phyloP scores from a whole-genome alignment of 2,888 invertebrate genomes.

The Harpalus rubripes region DNA sequence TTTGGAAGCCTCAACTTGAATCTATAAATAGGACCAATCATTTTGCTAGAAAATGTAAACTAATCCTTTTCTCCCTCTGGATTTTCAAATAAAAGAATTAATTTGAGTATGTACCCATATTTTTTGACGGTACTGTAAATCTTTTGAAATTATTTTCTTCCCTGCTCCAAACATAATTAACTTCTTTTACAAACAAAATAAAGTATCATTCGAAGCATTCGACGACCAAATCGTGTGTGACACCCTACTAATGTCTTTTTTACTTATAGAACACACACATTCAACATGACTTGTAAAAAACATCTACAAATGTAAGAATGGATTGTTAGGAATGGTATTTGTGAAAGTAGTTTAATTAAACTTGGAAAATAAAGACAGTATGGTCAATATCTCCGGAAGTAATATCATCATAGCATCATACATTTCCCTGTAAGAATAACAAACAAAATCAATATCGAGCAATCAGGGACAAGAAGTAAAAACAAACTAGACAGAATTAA shows the following conservation, averaged over 20 bases:
- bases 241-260: conserved; percentile 60
- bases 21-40: too few species aligned
- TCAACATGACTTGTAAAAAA: conserved; percentile 40
- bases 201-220: conserved; percentile 36
- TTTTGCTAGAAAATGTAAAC: too few species aligned
- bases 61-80: too few species aligned
- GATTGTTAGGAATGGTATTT: conserved; percentile 4
- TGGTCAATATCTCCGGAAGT: neutral
- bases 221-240: conserved; percentile 32
- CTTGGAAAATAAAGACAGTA: neutral
- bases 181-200: conserved; percentile 43
- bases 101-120: too few species aligned
- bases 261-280: conserved; percentile 57
- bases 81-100: too few species aligned
- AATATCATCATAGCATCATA: neutral
- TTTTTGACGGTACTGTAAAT: neutral
- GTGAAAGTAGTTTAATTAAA: conserved; percentile 11
- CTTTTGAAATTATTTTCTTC: neutral
- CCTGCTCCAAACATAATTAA: conserved; percentile 27
- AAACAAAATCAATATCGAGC: conserved; percentile 37
- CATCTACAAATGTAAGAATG: conserved; percentile 21
- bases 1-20: too few species aligned
- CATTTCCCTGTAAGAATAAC: conserved; percentile 11
- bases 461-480: conserved; percentile 14
- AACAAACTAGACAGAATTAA: conserved; percentile 46